Conservation (phyloP, 2,113 vertebrate species). For the Caloenas nicobarica region DNA sequence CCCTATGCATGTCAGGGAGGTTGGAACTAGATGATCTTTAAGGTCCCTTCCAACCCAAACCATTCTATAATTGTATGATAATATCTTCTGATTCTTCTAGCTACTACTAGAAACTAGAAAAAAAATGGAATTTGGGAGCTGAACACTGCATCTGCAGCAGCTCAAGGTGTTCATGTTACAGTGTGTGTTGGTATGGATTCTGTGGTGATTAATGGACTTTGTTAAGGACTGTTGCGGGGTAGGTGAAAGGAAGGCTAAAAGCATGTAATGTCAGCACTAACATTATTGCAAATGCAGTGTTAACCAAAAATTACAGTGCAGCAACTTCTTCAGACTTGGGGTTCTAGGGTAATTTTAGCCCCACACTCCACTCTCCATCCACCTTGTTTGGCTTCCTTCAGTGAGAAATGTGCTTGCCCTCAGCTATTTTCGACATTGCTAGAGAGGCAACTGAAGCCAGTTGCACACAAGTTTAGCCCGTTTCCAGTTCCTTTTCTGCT, state of each 20-base stretch:
- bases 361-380: neutral
- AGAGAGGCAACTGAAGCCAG: neutral
- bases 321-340: neutral
- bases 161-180: too few species aligned
- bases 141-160: too few species aligned
- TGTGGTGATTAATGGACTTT: neutral
- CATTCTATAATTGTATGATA: too few species aligned
- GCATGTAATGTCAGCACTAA: neutral
- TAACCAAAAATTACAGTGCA: neutral
- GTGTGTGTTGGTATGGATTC: too few species aligned
- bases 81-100: too few species aligned
- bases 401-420: fast-evolving
- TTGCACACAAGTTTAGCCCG: neutral
- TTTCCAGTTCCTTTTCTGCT: neutral
- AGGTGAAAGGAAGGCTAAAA: neutral
- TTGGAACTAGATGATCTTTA: too few species aligned
- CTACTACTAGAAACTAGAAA: too few species aligned
- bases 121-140: too few species aligned
- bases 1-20: too few species aligned
- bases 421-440: fast-evolving
- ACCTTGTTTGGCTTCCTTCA: neutral
- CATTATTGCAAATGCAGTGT: fast-evolving
- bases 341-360: neutral
- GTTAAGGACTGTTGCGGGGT: neutral
- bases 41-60: too few species aligned